Conservation (phyloP, 2,797 vertebrate species). For the Calcarius lapponicus region DNA sequence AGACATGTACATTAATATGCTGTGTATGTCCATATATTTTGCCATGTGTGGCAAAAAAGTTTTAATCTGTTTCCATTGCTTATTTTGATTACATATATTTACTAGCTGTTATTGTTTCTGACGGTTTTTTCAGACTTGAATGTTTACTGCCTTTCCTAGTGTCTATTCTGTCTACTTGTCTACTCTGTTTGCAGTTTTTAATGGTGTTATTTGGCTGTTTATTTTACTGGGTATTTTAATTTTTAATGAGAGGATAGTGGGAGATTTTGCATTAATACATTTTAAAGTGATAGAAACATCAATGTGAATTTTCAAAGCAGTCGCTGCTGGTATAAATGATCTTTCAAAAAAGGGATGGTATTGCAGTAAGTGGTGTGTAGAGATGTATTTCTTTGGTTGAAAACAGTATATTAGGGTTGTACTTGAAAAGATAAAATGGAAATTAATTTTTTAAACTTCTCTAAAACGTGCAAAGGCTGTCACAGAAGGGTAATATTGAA, state of each 20-base stretch:
- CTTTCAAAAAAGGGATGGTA: neutral
- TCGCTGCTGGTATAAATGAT: neutral
- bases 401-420: neutral
- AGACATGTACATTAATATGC: neutral
- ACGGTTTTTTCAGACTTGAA: neutral
- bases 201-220: neutral
- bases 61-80: neutral
- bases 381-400: neutral
- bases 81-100: conserved; percentile 5
- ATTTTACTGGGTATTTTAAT: neutral
- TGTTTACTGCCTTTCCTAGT: neutral
- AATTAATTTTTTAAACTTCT: neutral
- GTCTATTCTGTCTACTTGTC: too few species aligned
- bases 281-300: neutral
- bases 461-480: neutral
- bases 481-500: neutral
- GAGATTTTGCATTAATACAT: neutral
- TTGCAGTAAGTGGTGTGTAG: neutral
- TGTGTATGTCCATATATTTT: neutral
- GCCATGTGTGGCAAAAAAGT: neutral
- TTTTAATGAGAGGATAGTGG: neutral
- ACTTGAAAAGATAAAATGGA: neutral
- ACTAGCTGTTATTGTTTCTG: neutral
- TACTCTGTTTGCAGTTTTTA: neutral
- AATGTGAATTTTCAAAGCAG: neutral